Base-by-base conservation (phyloP, 2,888 invertebrate genomes). In the Mimachlamys varia region DNA sequence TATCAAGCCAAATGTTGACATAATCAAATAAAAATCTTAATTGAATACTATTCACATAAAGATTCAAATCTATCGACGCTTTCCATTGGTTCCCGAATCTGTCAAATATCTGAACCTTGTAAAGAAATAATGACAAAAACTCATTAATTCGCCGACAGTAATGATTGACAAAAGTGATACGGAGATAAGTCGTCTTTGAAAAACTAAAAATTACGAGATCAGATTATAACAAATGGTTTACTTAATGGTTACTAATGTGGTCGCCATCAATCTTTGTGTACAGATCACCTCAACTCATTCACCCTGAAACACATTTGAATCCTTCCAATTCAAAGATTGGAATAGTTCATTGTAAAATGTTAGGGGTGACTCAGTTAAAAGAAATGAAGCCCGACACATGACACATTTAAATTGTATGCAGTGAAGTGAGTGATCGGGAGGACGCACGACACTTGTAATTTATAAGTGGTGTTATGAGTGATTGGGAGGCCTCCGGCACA, bases 11-110 rank as follows among this genome's bases (percentile, higher is more conserved):
- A 76, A 33, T 33, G 33, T 76, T 33, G 33, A 27, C 12, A 76
- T 76, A 76, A 76, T 76, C 76, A 27, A 76, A 33, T 76, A 76
- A 33, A 33, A 76, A 76, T 76, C 76, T 76, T 76, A 76, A 76
- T 76, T 76, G 76, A 76, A 76, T 76, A 27, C 33, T 7, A 12
- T 15, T 27, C 2, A 33, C 27, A 58, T 58, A 58, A 27, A 76
- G 76, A 76, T 76, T 27, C 33, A 27, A 15, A 76, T 76, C 76
- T 13, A 15, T n/a, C n/a, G 13, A 27, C 27, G 15, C 22, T 58
- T 0, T 22, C 27, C 7, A 76, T 76, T 3, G 76, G 27, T 76
- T 76, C 76, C 33, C 13, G 0, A 62, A 62, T n/a, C 22, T 0
- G 22, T 22, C 58, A 58, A 58, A n/a, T 58, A 58, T 58, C 58